These are phyloP conservation scores for Eulemur rubriventer DNA, from an alignment of 2,797 vertebrate species.

Conservation along the genomic window DNA sequence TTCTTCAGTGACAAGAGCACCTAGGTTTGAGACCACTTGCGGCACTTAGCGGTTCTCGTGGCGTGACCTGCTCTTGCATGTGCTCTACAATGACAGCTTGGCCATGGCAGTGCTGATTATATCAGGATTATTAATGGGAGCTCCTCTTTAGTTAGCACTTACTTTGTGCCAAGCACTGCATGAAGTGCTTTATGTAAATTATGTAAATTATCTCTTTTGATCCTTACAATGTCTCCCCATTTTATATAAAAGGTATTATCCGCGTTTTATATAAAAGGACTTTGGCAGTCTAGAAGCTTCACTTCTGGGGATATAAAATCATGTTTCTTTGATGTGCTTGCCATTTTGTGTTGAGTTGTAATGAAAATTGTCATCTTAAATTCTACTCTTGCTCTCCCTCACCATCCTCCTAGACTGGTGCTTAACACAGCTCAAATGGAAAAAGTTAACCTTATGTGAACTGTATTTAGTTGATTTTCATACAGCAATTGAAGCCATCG, in stretches of 20 bases:
- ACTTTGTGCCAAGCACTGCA: neutral
- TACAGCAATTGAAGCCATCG: neutral
- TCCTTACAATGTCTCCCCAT: neutral
- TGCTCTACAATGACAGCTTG: neutral
- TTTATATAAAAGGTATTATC: neutral
- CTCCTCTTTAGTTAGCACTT: neutral
- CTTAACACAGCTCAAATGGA: neutral
- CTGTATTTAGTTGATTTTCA: neutral
- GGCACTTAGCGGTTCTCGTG: neutral
- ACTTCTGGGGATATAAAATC: neutral
- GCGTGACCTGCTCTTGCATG: rapidly evolving
- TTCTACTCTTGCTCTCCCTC: neutral
- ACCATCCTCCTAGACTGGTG: neutral
- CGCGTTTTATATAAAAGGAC: neutral
- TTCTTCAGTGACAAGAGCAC: neutral
- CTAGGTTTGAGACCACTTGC: neutral
- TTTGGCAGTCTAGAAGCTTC: neutral
- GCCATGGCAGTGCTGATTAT: neutral
- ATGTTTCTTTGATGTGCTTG: neutral
- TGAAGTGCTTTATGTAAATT: neutral
- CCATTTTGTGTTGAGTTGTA: neutral
- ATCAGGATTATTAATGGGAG: neutral
- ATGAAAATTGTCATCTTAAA: neutral
- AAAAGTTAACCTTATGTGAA: neutral
- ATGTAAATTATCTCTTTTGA: neutral